A percentile compares a stretch with the other conserved stretches of the same genome.
Conservation (phyloP, 1,140 invertebrate species). For the Pseudomyrmex sp. region DNA sequence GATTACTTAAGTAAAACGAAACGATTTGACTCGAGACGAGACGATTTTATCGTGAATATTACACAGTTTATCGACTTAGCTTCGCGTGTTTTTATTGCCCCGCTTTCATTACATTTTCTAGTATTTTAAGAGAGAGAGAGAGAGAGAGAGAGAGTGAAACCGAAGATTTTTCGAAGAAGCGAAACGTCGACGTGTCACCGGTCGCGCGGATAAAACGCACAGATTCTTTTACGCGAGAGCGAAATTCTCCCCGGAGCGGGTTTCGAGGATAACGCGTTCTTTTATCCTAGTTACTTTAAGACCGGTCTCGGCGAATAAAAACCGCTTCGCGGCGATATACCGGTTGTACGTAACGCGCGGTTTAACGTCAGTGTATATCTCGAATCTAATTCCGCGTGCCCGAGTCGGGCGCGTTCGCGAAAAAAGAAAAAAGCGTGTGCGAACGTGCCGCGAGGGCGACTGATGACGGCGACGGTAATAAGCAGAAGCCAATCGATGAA, state of each 20-base stretch:
- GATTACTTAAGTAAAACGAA: too few relatives aligned
- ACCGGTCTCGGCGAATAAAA: background rate
- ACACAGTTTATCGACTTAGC: too few relatives aligned
- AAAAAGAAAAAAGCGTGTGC: background rate
- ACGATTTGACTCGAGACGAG: too few relatives aligned
- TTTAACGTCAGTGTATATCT: conserved; percentile 8
- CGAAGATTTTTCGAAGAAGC: background rate
- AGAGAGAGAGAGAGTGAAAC: background rate
- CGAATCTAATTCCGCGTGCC: background rate
- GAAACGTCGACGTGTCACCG: background rate
- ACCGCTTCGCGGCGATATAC: background rate
- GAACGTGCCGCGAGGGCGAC: background rate
- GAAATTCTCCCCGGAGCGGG: background rate
- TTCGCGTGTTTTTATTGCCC: background rate
- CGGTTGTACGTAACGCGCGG: background rate
- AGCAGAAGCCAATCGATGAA: conserved; percentile 5
- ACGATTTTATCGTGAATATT: too few relatives aligned
- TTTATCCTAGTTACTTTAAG: conserved; percentile 5
- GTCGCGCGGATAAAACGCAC: background rate
- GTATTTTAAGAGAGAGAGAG: background rate
- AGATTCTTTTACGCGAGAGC: conserved; percentile 12
- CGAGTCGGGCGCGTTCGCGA: background rate
- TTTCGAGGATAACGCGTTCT: conserved; percentile 8
- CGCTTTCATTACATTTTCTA: background rate
- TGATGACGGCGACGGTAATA: background rate